Evolutionary conservation across 2,113 vertebrate genomes (phyloP).

Genomic region (Platichthys stellatus): DNA sequence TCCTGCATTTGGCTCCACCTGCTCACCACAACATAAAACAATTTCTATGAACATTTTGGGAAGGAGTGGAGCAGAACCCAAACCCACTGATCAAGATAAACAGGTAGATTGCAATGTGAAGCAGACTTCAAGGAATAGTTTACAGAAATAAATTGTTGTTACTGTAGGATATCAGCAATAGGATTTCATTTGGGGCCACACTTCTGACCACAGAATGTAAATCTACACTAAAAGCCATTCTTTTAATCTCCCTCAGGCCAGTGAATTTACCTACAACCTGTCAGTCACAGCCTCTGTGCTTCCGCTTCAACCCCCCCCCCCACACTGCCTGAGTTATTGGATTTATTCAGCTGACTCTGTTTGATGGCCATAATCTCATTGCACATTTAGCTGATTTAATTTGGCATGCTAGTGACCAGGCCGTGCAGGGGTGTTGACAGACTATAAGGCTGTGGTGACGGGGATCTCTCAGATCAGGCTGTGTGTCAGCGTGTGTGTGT

Average conservation of each 20-base stretch:
- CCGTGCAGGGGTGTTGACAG: conserved; percentile 50
- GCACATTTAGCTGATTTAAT: conserved; percentile 68
- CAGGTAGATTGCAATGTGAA: too few species aligned
- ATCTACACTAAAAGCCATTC: not conserved
- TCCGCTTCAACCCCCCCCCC: conserved; percentile 36
- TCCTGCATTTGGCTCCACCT: too few species aligned
- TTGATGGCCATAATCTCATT: conserved; percentile 63
- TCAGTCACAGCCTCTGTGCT: conserved; percentile 35
- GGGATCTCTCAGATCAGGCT: conserved; percentile 28
- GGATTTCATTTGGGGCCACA: not conserved
- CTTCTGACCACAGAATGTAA: conserved; percentile 2
- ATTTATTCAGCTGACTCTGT: conserved; percentile 60
- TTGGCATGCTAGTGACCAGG: conserved; percentile 49
- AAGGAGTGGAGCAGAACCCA: too few species aligned
- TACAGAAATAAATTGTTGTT: too few species aligned
- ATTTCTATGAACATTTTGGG: too few species aligned
- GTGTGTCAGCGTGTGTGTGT: conserved; percentile 14
- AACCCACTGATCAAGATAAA: too few species aligned
- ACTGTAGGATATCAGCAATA: too few species aligned
- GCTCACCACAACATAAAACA: too few species aligned
- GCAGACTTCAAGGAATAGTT: too few species aligned
- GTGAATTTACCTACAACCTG: conserved; percentile 38
- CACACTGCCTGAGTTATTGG: conserved; percentile 41
- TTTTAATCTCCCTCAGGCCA: conserved; percentile 26
- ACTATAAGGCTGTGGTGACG: conserved; percentile 37